Percentiles rank a stretch among this genome's conserved stretches.
Conservation (phyloP, 2,888 invertebrate species). For the Plebejus anna region DNA sequence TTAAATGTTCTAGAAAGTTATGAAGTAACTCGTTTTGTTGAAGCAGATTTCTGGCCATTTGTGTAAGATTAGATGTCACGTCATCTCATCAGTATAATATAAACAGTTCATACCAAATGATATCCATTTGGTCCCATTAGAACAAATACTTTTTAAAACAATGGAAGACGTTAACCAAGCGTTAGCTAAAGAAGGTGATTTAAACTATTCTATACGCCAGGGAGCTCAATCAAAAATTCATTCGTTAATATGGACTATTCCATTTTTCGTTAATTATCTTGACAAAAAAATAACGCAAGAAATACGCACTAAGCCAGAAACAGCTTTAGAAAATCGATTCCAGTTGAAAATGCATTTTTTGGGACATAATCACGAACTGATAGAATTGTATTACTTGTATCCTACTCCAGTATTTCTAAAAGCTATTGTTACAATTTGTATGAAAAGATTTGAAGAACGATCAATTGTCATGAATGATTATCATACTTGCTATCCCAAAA, state of each 20-base stretch:
- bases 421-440: constrained; percentile 61
- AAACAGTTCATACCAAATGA: no score
- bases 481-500: constrained; percentile 65
- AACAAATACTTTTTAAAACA: not conserved
- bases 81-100: not conserved
- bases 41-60: not conserved
- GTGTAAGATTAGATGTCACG: not conserved
- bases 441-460: constrained; percentile 67
- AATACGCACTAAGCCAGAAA: constrained; percentile 59
- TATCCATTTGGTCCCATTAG: not conserved
- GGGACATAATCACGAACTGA: constrained; percentile 64
- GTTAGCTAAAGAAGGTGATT: constrained; percentile 45
- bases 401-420: constrained; percentile 64
- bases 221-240: constrained; percentile 68
- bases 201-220: constrained; percentile 61
- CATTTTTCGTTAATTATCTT: constrained; percentile 58
- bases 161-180: not conserved
- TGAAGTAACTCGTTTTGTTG: not conserved
- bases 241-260: constrained; percentile 67
- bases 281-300: constrained; percentile 60
- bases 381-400: constrained; percentile 66
- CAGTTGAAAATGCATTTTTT: constrained; percentile 69
- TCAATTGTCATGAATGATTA: constrained; percentile 68
- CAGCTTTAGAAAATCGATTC: constrained; percentile 51
- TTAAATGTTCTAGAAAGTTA: not conserved